phyloP scores from a whole-genome alignment of 1,140 invertebrate genomes.

The Drosophila mayri region DNA sequence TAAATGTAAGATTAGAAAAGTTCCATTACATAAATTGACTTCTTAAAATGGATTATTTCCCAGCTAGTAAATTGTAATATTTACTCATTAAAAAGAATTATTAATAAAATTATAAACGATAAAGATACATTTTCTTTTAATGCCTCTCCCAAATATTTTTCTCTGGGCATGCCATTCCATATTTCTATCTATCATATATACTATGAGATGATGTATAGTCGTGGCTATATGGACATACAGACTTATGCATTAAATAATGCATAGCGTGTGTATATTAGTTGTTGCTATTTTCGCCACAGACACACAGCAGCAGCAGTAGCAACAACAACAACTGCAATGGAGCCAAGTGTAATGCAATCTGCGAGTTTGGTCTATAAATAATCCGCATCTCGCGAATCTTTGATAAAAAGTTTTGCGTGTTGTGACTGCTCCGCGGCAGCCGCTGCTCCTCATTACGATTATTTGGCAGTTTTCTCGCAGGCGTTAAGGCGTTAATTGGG shows the following conservation, averaged over 20 bases:
- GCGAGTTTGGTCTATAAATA: conserved; percentile 64
- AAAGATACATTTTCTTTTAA: no score
- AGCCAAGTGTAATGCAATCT: conserved; percentile 76
- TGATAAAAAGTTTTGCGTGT: conserved; percentile 72
- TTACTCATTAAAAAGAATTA: background rate
- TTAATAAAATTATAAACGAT: background rate
- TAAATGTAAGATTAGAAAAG: background rate
- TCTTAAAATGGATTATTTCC: background rate
- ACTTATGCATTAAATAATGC: conserved; percentile 39
- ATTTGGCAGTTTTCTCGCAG: conserved; percentile 64
- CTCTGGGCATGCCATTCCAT: conserved; percentile 21
- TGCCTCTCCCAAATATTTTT: conserved; percentile 4
- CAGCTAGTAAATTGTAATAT: background rate
- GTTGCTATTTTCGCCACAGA: conserved; percentile 59
- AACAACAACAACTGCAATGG: conserved; percentile 54
- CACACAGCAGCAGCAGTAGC: conserved; percentile 21
- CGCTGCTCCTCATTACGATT: conserved; percentile 35
- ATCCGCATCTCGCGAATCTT: conserved; percentile 65
- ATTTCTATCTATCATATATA: conserved; percentile 26
- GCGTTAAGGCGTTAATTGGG: conserved; percentile 77
- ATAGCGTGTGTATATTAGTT: conserved; percentile 42
- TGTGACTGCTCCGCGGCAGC: conserved; percentile 18
- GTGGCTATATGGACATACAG: conserved; percentile 10
- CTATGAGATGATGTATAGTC: conserved; percentile 11
- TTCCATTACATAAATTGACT: background rate